These are phyloP conservation scores for Chlorodrepanis virens DNA, from an alignment of 2,113 vertebrate genomes.

Conservation along the genomic window DNA sequence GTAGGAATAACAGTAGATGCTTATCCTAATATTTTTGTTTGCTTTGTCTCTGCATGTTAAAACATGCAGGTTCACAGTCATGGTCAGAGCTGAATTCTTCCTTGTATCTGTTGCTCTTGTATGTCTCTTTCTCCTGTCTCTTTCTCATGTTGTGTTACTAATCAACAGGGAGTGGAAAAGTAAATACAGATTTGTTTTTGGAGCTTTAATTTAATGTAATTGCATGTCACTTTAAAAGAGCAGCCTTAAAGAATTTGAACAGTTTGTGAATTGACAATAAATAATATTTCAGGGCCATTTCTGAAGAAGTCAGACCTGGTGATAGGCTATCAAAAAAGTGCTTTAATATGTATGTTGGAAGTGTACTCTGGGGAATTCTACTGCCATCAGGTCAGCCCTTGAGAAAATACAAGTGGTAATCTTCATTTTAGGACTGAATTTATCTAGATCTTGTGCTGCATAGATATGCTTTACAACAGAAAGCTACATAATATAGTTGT, in stretches of 20 bases:
- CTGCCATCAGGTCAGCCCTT: not conserved
- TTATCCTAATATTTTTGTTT: not conserved
- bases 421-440: not conserved
- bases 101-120: fast-evolving
- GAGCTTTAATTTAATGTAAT: not conserved
- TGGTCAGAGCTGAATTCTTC: not conserved
- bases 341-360: not conserved
- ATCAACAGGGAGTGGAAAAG: not conserved
- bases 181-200: not conserved
- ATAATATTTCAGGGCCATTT: not conserved
- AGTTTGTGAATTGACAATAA: not conserved
- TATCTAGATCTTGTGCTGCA: not conserved
- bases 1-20: not conserved
- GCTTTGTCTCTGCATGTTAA: not conserved
- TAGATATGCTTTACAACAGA: not conserved
- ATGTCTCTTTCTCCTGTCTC: not conserved
- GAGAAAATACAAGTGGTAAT: not conserved
- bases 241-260: not conserved
- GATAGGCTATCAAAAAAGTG: not conserved
- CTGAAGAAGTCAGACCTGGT: not conserved
- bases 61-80: not conserved
- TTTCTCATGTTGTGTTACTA: not conserved
- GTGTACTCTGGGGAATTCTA: not conserved
- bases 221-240: not conserved
- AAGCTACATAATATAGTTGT: not conserved